Evolutionary conservation across 2,113 vertebrate genomes (phyloP).

Genomic region (Cathartes aura): DNA sequence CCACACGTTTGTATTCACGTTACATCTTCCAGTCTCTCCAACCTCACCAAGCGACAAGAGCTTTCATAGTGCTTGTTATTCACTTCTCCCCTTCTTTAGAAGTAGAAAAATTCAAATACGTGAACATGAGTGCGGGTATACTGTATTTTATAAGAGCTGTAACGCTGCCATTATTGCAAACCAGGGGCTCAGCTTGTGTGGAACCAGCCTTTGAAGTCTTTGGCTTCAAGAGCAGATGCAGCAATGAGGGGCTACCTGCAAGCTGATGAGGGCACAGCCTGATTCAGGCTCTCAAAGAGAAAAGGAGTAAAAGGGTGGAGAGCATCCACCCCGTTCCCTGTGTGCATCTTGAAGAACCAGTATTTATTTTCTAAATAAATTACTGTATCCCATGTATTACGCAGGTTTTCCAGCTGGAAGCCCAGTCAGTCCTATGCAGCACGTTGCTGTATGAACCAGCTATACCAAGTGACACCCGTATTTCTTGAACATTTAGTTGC

Average conservation of each 20-base stretch:
- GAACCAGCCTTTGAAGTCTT: background rate
- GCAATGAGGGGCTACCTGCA: background rate
- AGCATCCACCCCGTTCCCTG: background rate
- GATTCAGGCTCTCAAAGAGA: background rate
- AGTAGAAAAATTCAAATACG: background rate
- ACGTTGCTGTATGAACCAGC: background rate
- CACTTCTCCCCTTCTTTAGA: background rate
- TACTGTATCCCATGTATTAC: no score
- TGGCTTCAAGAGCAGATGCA: background rate
- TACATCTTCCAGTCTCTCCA: background rate
- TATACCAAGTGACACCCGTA: background rate
- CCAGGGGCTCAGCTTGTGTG: background rate
- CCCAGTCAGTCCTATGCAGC: background rate
- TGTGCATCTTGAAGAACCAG: background rate
- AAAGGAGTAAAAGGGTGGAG: background rate
- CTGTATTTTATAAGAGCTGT: background rate
- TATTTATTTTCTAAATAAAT: background rate
- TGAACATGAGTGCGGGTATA: fast-evolving
- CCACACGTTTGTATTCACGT: fast-evolving
- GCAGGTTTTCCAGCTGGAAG: background rate
- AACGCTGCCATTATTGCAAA: background rate
- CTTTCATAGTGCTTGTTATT: background rate
- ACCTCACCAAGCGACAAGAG: background rate
- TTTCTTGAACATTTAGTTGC: background rate
- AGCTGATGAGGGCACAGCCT: background rate